Base-by-base conservation (phyloP, 2,113 vertebrate species). In the Dendrocopos noguchii region DNA sequence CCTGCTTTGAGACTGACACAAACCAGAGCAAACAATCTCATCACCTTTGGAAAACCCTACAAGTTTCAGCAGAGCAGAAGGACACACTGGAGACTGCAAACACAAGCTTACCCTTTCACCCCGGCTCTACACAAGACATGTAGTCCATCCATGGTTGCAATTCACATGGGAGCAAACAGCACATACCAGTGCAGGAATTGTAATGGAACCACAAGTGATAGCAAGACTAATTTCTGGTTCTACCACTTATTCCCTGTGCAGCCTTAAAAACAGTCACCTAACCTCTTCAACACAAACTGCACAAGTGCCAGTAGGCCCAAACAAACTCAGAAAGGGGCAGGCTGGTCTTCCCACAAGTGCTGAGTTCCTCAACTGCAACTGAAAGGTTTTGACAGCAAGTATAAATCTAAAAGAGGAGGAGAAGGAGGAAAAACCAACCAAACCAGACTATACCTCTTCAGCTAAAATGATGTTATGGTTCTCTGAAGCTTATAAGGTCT, bases 171-270 rank as follows among this genome's bases (percentile, higher is more conserved):
- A 85, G n/a, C 36, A n/a, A 60, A 53, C 7, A 13, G 52, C 87
- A 72, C 53, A 52, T 34, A 44, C 24, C 73, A 72, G 24, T 1
- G 10, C 9, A 67, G 80, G 64, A 91, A 61, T 10, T 9, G 6
- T 1, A 42, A n/a, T 2, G 28, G n/a, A 46, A 75, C 21, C 73
- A 39, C 34, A 42, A 5, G 31, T 3, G 34, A 39, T 4, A 75
- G 12, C 12, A 29, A 57, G 57, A 24, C n/a, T 65, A 6, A 29
- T 15, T 79, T 47, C 59, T 87, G 46, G 10, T 29, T 79, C 12
- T 4, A 44, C 28, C 68, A 29, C 60, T 59, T 0, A 0, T 34
- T 60, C 87, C 20, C 66, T 63, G 29, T 2, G 2, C 9, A 46
- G 64, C 34, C 64, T 80, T 39, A 9, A 31, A 55, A 13, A 68